A percentile compares a stretch with the other conserved stretches of the same genome.
Evolutionary conservation across 1,140 invertebrate species (phyloP).

Genomic region (Ladona fulva): DNA sequence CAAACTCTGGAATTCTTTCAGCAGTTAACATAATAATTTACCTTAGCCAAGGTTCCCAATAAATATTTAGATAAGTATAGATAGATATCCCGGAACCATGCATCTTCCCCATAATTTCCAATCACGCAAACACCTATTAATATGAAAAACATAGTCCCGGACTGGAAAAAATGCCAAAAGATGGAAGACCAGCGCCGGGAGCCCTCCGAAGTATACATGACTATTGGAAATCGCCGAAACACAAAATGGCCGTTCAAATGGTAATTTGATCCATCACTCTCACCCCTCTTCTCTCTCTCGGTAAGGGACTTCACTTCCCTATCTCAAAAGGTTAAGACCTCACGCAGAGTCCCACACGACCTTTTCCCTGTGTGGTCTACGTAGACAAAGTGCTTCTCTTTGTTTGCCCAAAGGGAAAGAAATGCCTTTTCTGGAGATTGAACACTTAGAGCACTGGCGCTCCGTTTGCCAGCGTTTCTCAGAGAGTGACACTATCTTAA

Average conservation of each 20-base stretch:
- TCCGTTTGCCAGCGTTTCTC: background rate
- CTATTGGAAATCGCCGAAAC: too few species aligned
- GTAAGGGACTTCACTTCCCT: background rate
- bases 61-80: too few species aligned
- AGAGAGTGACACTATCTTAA: background rate
- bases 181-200: too few species aligned
- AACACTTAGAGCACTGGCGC: background rate
- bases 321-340: background rate
- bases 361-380: constrained; percentile 5
- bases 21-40: too few species aligned
- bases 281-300: background rate
- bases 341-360: background rate
- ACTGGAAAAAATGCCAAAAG: too few species aligned
- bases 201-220: too few species aligned
- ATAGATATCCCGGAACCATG: too few species aligned
- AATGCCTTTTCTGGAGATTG: constrained; percentile 4
- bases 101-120: too few species aligned
- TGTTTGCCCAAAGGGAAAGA: background rate
- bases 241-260: background rate
- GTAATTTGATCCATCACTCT: background rate
- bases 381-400: background rate
- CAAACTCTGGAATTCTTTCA: too few species aligned
- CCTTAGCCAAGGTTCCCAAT: too few species aligned
- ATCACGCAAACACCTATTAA: too few species aligned
- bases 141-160: too few species aligned